Evolutionary conservation across 1,140 invertebrate genomes (phyloP), one percentile per base, ranked within the genome.

Genomic region (Eciton burchellii): DNA sequence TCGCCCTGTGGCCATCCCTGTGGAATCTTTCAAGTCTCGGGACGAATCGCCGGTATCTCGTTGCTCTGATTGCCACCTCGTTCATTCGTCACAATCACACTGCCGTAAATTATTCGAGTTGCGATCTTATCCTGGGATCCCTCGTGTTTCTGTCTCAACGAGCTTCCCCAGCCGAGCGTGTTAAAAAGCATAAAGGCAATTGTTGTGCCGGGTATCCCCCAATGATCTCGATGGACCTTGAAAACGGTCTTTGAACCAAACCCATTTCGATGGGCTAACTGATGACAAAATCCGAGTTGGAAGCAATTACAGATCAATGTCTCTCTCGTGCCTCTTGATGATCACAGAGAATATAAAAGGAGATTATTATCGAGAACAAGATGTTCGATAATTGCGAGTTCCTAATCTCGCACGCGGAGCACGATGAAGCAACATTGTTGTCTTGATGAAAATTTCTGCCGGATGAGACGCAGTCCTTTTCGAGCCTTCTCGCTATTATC

Each of bases 61-160:
- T n/a, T 79, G 29, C 19, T 54, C 56, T 56, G 35, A 57, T 35
- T 43, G 49, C n/a, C n/a, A 1, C 26, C 12, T 6, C 21, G 26
- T 11, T 52, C 49, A 43, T 49, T 66, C 19, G 2, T 56, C n/a
- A 24, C 52, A 66, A 77, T 79, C 35, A 19, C 14, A 12, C 29
- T 19, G n/a, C 43, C n/a, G 43, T 43, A 29, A 70, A 79, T 57
- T 56, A 68, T 57, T 79, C 62, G 26, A 66, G n/a, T 56, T 76
- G 49, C 14, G 35, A 8, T 65, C 21, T 21, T n/a, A 19, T 62
- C 19, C 29, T n/a, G n/a, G n/a, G n/a, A 14, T 43, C 16, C 52
- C 24, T 68, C 21, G 43, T 79, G 9, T 52, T 52, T 26, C 35
- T 35, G 0, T 56, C 3, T n/a, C 11, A 19, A 45, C 1, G 26